phyloP scores from a whole-genome alignment of 1,140 invertebrate genomes.

The Drosophila trapezifrons region DNA sequence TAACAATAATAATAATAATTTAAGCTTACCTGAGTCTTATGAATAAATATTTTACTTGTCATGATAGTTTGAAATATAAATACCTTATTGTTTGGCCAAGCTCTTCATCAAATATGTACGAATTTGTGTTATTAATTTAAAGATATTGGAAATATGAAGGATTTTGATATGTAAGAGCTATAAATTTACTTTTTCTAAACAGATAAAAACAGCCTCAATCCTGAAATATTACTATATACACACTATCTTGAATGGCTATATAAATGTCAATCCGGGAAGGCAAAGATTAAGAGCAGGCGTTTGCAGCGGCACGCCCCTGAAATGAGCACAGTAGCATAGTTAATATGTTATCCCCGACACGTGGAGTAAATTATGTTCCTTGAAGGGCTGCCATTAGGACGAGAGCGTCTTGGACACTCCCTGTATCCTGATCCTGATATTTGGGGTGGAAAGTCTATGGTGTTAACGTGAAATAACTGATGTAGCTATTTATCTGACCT shows the following conservation, averaged over 20 bases:
- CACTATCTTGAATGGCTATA: conserved; percentile 15
- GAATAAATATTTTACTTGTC: no score
- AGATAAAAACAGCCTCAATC: no score
- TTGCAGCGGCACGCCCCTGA: conserved; percentile 35
- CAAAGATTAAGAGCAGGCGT: conserved; percentile 32
- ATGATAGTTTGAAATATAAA: no score
- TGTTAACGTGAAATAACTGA: conserved; percentile 12
- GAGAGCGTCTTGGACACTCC: conserved; percentile 50
- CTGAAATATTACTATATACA: background rate
- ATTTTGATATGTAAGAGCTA: no score
- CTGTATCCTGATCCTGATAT: conserved; percentile 8
- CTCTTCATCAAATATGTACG: no score
- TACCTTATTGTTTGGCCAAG: no score
- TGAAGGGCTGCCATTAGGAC: conserved; percentile 29
- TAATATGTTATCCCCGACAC: conserved; percentile 69
- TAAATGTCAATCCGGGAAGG: conserved; percentile 24
- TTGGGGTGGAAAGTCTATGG: conserved; percentile 33
- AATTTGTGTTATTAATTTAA: no score
- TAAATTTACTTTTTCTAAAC: background rate
- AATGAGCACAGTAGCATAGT: conserved; percentile 42
- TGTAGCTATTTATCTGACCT: conserved; percentile 7
- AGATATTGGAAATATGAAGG: no score
- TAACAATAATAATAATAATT: no score
- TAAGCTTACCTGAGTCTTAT: no score
- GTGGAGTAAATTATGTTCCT: conserved; percentile 68